These are phyloP conservation scores for Paracyclopina nana DNA, from an alignment of 1,140 invertebrate genomes.

Conservation along the genomic window DNA sequence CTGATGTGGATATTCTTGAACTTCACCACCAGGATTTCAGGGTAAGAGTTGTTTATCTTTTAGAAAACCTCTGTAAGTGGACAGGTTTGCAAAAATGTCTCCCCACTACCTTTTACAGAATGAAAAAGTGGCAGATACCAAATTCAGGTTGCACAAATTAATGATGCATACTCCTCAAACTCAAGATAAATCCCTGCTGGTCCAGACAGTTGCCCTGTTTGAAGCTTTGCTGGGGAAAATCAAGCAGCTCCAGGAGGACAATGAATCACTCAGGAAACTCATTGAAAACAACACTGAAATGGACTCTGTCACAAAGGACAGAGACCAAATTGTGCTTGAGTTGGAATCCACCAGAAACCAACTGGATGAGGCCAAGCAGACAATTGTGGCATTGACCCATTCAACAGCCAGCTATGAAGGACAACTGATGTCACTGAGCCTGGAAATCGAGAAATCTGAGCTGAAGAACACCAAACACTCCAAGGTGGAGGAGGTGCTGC, in stretches of 20 bases:
- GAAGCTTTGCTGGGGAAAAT: slow-evolving; percentile 10
- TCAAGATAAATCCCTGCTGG: slow-evolving; percentile 7
- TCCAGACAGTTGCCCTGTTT: slow-evolving; percentile 14
- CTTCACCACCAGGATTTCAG: slow-evolving; percentile 7
- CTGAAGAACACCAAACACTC: too few species aligned
- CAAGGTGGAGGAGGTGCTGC: neutral
- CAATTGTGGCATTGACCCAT: too few species aligned
- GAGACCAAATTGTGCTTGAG: slow-evolving; percentile 3
- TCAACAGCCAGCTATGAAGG: too few species aligned
- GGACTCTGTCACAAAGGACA: neutral
- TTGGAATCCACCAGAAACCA: slow-evolving; percentile 1
- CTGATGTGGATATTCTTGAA: slow-evolving; percentile 7
- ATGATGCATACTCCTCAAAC: neutral
- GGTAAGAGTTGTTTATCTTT: neutral
- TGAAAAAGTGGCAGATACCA: slow-evolving; percentile 7
- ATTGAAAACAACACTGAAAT: neutral
- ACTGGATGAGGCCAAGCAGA: neutral
- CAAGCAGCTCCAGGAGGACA: slow-evolving; percentile 6
- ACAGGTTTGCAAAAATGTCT: too few species aligned
- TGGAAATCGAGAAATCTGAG: too few species aligned
- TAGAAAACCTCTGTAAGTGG: too few species aligned
- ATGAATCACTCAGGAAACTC: neutral
- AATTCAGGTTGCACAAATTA: neutral
- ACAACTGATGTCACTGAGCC: too few species aligned
- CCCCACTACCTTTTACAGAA: neutral